These are phyloP conservation scores for Oxygymnocypris stewartii DNA, from an alignment of 2,113 vertebrate genomes.

Conservation along the genomic window DNA sequence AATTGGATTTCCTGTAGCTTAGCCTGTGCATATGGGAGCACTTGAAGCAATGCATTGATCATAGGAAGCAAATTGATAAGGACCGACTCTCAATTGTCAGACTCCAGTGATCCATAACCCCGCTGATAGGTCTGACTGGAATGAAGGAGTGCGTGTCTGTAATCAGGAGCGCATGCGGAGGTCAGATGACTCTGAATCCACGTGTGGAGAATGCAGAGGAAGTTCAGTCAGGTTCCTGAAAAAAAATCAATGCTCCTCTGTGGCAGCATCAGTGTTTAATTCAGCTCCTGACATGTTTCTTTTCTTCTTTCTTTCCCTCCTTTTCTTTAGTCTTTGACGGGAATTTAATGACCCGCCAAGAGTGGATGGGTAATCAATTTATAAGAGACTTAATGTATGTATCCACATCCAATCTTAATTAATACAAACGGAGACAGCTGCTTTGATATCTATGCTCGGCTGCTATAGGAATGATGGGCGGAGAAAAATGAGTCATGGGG, in stretches of 20 bases:
- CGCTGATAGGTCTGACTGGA: not conserved
- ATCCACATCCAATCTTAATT: constrained; percentile 74
- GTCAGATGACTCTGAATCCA: constrained; percentile 46
- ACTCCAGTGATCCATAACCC: constrained; percentile 23
- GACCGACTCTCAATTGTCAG: constrained; percentile 17
- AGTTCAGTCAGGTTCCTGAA: constrained; percentile 63
- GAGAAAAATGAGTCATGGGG: not conserved
- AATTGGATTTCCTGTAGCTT: constrained; percentile 25
- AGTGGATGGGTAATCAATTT: constrained; percentile 71
- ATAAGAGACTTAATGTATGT: constrained; percentile 76
- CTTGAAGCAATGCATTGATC: constrained; percentile 31
- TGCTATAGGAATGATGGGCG: constrained; percentile 22
- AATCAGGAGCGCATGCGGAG: constrained; percentile 34
- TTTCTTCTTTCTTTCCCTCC: not conserved
- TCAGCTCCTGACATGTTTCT: constrained; percentile 55
- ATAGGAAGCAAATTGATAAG: constrained; percentile 43
- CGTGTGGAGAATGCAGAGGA: constrained; percentile 58
- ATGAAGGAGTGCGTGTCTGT: constrained; percentile 7
- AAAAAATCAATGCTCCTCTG: constrained; percentile 75
- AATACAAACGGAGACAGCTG: constrained; percentile 62
- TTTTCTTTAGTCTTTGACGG: constrained; percentile 60
- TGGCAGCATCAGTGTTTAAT: constrained; percentile 62
- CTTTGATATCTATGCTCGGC: constrained; percentile 42
- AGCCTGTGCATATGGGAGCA: constrained; percentile 5
- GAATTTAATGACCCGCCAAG: constrained; percentile 70